phyloP scores from a whole-genome alignment of 2,113 vertebrate species.

The Ceuthmochares aereus region DNA sequence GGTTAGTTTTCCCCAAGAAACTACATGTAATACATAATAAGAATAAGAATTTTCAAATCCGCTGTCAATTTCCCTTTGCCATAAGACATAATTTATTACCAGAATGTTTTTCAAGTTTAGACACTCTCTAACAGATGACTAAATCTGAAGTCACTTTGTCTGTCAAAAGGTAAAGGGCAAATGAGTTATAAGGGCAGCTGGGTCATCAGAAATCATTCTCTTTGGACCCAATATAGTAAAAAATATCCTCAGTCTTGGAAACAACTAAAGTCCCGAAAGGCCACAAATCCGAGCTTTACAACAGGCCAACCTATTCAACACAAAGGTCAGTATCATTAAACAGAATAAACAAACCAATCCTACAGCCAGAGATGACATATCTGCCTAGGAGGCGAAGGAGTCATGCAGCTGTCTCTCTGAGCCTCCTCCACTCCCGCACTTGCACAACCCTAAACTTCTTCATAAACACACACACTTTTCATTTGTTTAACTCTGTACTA shows the following conservation, averaged over 20 bases:
- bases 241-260: constrained; percentile 22
- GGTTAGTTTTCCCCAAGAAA: background rate
- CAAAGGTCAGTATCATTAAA: constrained; percentile 73
- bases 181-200: constrained; percentile 38
- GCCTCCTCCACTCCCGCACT: background rate
- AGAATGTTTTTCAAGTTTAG: background rate
- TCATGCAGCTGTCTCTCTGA: background rate
- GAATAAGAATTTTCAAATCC: background rate
- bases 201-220: constrained; percentile 18
- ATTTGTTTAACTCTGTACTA: background rate
- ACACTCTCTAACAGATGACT: constrained; percentile 9
- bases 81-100: background rate
- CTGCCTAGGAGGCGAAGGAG: constrained; percentile 10
- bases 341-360: constrained; percentile 43
- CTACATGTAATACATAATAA: background rate
- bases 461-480: background rate
- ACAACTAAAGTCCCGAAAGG: constrained; percentile 17
- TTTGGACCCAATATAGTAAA: background rate
- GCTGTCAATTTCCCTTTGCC: background rate
- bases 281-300: constrained; percentile 34
- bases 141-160: constrained; percentile 43
- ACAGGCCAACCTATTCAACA: constrained; percentile 39
- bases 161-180: constrained; percentile 61
- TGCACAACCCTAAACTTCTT: background rate
- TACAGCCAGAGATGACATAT: constrained; percentile 25